Conservation (phyloP, 2,113 vertebrate species). For the Chauna torquata region DNA sequence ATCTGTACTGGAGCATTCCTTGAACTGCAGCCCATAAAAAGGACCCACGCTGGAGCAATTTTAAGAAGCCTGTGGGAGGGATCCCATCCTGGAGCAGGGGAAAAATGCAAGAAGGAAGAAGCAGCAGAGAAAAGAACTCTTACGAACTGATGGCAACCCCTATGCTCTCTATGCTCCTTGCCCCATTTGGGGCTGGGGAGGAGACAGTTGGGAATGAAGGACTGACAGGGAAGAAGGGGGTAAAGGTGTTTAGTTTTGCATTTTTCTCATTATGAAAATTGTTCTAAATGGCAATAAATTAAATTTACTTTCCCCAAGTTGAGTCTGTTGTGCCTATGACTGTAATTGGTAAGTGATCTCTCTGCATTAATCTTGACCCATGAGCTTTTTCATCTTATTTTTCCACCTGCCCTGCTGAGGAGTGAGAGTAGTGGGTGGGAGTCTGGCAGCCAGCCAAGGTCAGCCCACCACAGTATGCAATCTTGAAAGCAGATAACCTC, state of each 20-base stretch:
- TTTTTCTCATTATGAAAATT: background rate
- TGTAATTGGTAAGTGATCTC: constrained; percentile 2
- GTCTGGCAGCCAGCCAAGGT: background rate
- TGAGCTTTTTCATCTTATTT: background rate
- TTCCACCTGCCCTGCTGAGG: background rate
- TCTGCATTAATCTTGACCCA: background rate
- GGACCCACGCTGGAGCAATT: no score
- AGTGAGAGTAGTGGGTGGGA: background rate
- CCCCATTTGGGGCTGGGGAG: accelerated
- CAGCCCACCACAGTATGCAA: background rate
- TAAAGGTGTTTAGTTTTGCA: background rate
- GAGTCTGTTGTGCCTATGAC: background rate
- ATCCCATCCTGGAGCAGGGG: background rate
- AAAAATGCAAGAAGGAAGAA: background rate
- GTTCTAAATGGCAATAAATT: background rate
- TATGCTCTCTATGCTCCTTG: background rate
- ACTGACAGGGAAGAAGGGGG: background rate
- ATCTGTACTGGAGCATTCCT: accelerated
- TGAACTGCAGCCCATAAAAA: background rate
- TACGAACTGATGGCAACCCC: background rate
- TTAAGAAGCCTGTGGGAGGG: background rate
- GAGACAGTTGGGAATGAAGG: background rate
- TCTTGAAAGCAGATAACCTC: background rate
- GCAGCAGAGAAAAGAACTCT: background rate
- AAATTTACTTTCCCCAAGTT: background rate